Conservation (phyloP, 35 echinoderm and acorn worm genomes). For the Eucidaris tribuloides region DNA sequence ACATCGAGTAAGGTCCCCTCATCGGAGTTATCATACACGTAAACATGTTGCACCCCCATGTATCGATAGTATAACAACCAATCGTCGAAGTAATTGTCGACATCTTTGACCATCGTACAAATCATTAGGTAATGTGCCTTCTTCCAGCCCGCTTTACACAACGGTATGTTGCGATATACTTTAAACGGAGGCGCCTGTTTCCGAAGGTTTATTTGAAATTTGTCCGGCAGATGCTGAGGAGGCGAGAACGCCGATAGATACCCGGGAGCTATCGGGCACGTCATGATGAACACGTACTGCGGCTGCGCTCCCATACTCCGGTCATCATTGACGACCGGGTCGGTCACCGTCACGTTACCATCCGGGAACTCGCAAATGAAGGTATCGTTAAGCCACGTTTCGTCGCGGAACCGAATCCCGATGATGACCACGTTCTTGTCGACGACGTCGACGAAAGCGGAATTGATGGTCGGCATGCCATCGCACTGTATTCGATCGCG, state of each 20-base stretch:
- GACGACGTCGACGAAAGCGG: slow-evolving; percentile 61
- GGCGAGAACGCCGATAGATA: slow-evolving; percentile 9
- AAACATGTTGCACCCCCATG: slow-evolving; percentile 85
- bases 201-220: not conserved
- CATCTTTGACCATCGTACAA: slow-evolving; percentile 89
- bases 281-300: slow-evolving; percentile 75
- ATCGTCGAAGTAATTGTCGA: slow-evolving; percentile 61
- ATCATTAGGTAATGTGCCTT: slow-evolving; percentile 53
- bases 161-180: slow-evolving; percentile 30
- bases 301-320: slow-evolving; percentile 79
- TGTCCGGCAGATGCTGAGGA: not conserved
- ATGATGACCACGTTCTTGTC: slow-evolving; percentile 62
- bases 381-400: slow-evolving; percentile 48
- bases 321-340: slow-evolving; percentile 62
- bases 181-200: slow-evolving; percentile 19
- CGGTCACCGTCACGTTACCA: slow-evolving; percentile 27
- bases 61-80: slow-evolving; percentile 83
- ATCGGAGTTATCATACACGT: slow-evolving; percentile 68
- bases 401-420: slow-evolving; percentile 40
- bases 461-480: slow-evolving; percentile 85
- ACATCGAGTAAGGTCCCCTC: not conserved
- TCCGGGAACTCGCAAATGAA: slow-evolving; percentile 82
- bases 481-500: not conserved
- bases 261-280: slow-evolving; percentile 44
- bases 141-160: slow-evolving; percentile 9